phyloP scores from a whole-genome alignment of 2,888 invertebrate genomes.

The Platypus cylindrus region DNA sequence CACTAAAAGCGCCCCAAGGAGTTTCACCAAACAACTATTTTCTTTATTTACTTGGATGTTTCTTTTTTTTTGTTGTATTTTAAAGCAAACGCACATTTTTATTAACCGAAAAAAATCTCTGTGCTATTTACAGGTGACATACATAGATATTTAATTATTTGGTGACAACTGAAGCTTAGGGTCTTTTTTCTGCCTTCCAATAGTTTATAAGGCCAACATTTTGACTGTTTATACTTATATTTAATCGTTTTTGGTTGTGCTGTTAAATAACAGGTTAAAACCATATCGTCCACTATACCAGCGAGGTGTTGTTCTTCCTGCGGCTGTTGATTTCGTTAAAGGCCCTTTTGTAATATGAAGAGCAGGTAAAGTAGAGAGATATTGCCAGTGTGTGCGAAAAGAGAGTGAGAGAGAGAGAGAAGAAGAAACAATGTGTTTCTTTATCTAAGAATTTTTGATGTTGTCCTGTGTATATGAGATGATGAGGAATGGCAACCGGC shows the following conservation, averaged over 20 bases:
- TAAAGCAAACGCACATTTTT: no score
- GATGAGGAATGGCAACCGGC: no score
- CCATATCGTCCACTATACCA: constrained; percentile 13
- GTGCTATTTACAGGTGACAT: constrained; percentile 13
- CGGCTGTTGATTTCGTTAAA: constrained; percentile 11
- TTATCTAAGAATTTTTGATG: no score
- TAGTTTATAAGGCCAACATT: constrained; percentile 11
- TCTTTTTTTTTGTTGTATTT: no score
- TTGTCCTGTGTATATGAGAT: no score
- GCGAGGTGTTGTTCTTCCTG: constrained; percentile 8
- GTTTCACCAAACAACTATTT: constrained; percentile 7
- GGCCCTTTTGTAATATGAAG: constrained; percentile 13
- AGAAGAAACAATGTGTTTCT: no score
- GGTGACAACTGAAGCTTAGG: constrained; percentile 14
- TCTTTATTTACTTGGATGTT: no score
- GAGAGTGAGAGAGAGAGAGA: constrained; percentile 5
- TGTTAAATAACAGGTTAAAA: constrained; percentile 14
- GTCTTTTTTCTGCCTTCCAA: constrained; percentile 10
- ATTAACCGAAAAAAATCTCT: constrained; percentile 4
- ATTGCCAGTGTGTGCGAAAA: constrained; percentile 13
- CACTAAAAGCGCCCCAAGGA: constrained; percentile 6
- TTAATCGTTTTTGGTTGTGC: constrained; percentile 15
- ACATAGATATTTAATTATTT: constrained; percentile 4
- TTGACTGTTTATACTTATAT: constrained; percentile 14
- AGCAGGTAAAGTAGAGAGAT: constrained; percentile 14